phyloP scores from a whole-genome alignment of 53 echinoderm and acorn worm genomes.

The Apostichopus leukothele region DNA sequence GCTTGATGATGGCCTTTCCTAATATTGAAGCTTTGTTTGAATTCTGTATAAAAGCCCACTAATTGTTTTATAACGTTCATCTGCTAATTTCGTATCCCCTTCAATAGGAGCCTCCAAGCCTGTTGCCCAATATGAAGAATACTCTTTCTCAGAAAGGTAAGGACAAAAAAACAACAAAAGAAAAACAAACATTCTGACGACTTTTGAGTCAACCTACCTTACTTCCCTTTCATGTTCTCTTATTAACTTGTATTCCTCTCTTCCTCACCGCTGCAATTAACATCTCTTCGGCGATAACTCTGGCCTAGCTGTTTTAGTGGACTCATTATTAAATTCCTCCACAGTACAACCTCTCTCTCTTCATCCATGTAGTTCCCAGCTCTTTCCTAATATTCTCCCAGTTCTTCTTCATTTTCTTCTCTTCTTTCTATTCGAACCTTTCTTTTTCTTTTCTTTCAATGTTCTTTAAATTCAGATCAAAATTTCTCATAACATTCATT shows the following conservation, averaged over 20 bases:
- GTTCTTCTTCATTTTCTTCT: not conserved
- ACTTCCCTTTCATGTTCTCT: slow-evolving; percentile 15
- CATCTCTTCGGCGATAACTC: slow-evolving; percentile 2
- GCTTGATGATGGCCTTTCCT: not conserved
- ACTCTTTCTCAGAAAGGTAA: slow-evolving; percentile 52
- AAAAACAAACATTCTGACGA: slow-evolving; percentile 6
- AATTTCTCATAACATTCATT: no score
- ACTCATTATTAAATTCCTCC: slow-evolving; percentile 14
- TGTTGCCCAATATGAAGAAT: slow-evolving; percentile 49
- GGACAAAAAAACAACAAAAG: not conserved
- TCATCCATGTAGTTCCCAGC: slow-evolving; percentile 3
- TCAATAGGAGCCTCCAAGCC: slow-evolving; percentile 40
- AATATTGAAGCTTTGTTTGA: not conserved
- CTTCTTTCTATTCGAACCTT: not conserved
- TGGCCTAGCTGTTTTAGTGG: slow-evolving; percentile 15
- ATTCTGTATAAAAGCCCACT: not conserved
- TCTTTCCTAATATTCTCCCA: not conserved
- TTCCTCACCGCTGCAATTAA: not conserved
- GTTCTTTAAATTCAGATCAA: not conserved
- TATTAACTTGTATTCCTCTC: not conserved
- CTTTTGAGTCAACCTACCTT: slow-evolving; percentile 22
- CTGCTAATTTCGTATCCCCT: slow-evolving; percentile 42
- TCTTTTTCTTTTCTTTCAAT: not conserved
- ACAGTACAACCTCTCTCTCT: not conserved
- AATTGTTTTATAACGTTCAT: not conserved